These are phyloP conservation scores for Chelon auratus DNA, from an alignment of 2,797 vertebrate genomes.

Conservation along the genomic window DNA sequence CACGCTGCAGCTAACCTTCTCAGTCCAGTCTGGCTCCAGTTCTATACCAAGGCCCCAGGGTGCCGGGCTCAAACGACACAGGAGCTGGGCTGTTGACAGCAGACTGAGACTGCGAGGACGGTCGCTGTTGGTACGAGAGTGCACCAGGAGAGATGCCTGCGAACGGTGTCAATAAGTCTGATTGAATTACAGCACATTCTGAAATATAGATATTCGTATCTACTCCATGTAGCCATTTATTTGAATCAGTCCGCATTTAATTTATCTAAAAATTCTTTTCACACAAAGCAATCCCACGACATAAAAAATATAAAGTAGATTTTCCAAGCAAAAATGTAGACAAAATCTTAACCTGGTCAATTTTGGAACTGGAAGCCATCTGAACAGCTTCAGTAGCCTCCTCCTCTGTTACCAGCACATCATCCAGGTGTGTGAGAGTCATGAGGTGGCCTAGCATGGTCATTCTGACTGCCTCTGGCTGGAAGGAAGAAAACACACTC, in stretches of 20 bases:
- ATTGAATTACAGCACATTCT: slow-evolving; percentile 25
- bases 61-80: slow-evolving; percentile 81
- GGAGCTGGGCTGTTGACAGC: slow-evolving; percentile 86
- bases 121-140: slow-evolving; percentile 79
- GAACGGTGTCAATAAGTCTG: slow-evolving; percentile 27
- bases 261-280: neutral
- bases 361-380: slow-evolving; percentile 77
- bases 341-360: slow-evolving; percentile 80
- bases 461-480: slow-evolving; percentile 79
- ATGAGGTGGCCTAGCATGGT: slow-evolving; percentile 82
- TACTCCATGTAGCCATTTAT: neutral
- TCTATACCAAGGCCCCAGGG: slow-evolving; percentile 75
- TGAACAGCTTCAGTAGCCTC: slow-evolving; percentile 78
- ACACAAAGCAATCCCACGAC: neutral
- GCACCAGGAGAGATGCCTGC: slow-evolving; percentile 82
- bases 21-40: slow-evolving; percentile 82
- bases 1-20: slow-evolving; percentile 75
- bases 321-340: neutral
- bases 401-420: slow-evolving; percentile 80
- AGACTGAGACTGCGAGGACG: slow-evolving; percentile 86
- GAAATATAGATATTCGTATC: too few relatives aligned
- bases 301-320: neutral
- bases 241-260: slow-evolving; percentile 1
- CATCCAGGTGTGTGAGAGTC: slow-evolving; percentile 85
- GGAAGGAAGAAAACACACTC: slow-evolving; percentile 25